Evolutionary conservation across 1,140 invertebrate genomes (phyloP), one percentile per base, ranked within the genome.

Genomic region (Bilobella aurantiaca): DNA sequence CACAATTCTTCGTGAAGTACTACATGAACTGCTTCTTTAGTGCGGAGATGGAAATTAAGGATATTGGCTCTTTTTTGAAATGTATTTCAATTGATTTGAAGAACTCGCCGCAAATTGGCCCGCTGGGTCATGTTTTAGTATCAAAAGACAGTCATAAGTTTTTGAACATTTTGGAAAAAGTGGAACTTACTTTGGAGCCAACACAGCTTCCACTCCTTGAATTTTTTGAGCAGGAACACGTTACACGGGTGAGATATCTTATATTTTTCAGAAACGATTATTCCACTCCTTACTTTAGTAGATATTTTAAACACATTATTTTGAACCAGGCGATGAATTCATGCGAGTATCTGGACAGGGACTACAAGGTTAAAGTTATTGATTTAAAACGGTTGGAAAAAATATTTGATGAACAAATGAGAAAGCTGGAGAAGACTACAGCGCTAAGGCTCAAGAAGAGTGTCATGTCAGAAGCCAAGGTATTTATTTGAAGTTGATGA

Each of bases 51-150:
- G 18, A 34, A 0, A 2, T 49, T 27, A 42, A 67, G 59, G 56
- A 27, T n/a, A 53, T 69, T 16, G 68, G 65, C 1, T 59, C 65
- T 18, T 72, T 72, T 58, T 27, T 72, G 0, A 69, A 69, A 37
- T 69, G 68, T 53, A 29, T 72, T 25, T 66, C 70, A 3, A 29
- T 72, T 18, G 70, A 72, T 29, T 31, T 72, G 27, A 69, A 66
- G 16, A 29, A 30, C 3, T 47, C 67, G 0, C 30, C 53, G 16
- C 28, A 31, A 25, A 8, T 53, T 18, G 32, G 30, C 8, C 53
- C 64, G 1, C 37, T 68, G 3, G 64, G 56, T 2, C 56, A 64
- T 1, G 62, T 46, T 21, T 32, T 70, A 16, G n/a, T 68, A 21
- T 62, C 32, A 18, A 21, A 58, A 23, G 29, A 37, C 30, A 64